Base-by-base conservation (phyloP, 2,113 vertebrate genomes). In the Ardeotis arabs region DNA sequence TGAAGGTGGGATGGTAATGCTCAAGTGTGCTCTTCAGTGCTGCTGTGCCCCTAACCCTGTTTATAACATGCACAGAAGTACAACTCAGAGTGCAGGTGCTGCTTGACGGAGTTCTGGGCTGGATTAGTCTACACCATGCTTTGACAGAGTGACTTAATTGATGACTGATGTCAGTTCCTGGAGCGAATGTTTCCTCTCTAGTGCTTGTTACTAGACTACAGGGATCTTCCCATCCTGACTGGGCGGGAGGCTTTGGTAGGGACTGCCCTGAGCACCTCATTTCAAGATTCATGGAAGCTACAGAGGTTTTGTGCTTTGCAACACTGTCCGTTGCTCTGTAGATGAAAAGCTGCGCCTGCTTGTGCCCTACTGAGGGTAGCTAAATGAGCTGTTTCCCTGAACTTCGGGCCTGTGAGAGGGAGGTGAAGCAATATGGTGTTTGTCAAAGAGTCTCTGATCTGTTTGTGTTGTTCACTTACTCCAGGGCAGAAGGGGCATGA, bases 401-500 rank as follows among this genome's bases (percentile, higher is more conserved):
- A n/a, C 75, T 87, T 83, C 7, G 47, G 81, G 69, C 91, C 66
- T 76, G 35, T 35, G 50, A 73, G 76, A 86, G 62, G 91, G 47
- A 90, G n/a, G 33, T 78, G 53, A 82, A 92, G 78, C 72, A 82
- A 53, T 81, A 21, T 39, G 69, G 82, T 86, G 50, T 68, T 88
- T 94, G 45, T 83, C 72, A 58, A 55, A 47, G 84, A 89, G 33
- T 88, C 75, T 94, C 76, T 95, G 60, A 93, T 94, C 41, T 95
- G 83, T 96, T 96, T 97, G 88, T 97, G 73, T 90, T 91, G 75
- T 76, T 91, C 89, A 84, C 95, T 94, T 97, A 74, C 97, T 95
- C 84, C 95, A 98, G 98, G 98, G 98, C 91, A 98, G 98, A 97
- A 98, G 98, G 62, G 97, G 97, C 87, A 98, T 97, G 93, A 97